These are phyloP conservation scores for Eupithecia vulgata DNA, from an alignment of 2,888 invertebrate genomes.

Conservation along the genomic window DNA sequence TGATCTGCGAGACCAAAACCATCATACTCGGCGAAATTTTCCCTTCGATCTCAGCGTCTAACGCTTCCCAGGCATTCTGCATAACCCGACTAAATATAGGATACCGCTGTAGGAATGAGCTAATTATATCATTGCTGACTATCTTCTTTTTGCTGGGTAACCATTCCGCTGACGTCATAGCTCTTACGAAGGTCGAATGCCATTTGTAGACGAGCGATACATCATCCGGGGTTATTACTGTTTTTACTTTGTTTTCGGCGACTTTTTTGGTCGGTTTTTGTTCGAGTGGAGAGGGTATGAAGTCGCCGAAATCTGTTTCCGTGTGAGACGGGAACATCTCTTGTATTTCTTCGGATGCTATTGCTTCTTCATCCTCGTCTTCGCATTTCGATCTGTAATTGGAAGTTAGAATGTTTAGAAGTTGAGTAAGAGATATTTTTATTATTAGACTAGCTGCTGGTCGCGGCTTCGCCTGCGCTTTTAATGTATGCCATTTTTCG, in stretches of 20 bases:
- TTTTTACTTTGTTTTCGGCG: conserved; percentile 56
- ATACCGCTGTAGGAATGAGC: conserved; percentile 84
- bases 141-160: conserved; percentile 76
- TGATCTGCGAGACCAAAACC: conserved; percentile 82
- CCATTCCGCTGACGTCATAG: conserved; percentile 86
- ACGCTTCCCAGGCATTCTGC: conserved; percentile 75
- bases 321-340: conserved; percentile 88
- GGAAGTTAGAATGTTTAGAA: background rate
- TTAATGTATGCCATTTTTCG: too few relatives aligned
- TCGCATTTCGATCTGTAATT: conserved; percentile 84
- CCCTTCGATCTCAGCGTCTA: conserved; percentile 82
- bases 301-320: conserved; percentile 88
- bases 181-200: conserved; percentile 84
- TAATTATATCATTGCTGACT: conserved; percentile 67
- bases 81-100: conserved; percentile 83
- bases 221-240: conserved; percentile 80
- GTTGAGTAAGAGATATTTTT: background rate
- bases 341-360: conserved; percentile 86
- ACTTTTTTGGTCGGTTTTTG: conserved; percentile 66
- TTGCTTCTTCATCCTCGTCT: conserved; percentile 87
- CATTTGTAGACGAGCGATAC: conserved; percentile 84
- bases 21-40: conserved; percentile 83
- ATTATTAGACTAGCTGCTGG: too few relatives aligned
- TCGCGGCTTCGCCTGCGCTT: too few relatives aligned
- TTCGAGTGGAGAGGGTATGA: conserved; percentile 82